Percentiles rank a stretch among this genome's conserved stretches.
These are phyloP conservation scores for Acanthornis magna DNA, from an alignment of 2,797 vertebrate genomes.

Conservation along the genomic window DNA sequence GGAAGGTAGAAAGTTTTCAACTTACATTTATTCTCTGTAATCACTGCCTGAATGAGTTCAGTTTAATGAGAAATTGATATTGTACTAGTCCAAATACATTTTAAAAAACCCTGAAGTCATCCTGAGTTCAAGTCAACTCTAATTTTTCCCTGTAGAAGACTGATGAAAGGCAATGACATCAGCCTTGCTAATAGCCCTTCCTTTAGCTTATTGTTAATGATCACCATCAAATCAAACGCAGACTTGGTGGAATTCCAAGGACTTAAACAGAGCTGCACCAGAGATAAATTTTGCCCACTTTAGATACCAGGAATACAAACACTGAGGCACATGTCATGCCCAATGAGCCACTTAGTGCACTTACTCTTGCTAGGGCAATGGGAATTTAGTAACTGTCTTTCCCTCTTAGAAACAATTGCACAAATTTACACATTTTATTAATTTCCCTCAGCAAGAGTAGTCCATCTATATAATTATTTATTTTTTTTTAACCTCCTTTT, in stretches of 20 bases:
- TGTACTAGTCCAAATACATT: conserved; percentile 5
- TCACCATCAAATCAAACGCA: not conserved
- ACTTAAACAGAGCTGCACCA: not conserved
- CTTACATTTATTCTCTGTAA: not conserved
- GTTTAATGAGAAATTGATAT: conserved; percentile 33
- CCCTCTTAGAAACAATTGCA: not conserved
- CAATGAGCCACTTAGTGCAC: not conserved
- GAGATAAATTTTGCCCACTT: not conserved
- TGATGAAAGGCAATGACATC: conserved; percentile 61
- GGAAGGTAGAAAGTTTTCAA: not conserved
- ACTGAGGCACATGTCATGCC: not conserved
- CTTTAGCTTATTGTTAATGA: conserved; percentile 25
- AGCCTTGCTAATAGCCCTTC: conserved; percentile 60
- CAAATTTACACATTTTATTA: not conserved
- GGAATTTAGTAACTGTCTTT: not conserved
- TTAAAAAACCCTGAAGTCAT: conserved; percentile 16
- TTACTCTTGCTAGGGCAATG: not conserved
- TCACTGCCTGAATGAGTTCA: not conserved
- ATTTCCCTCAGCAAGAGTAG: not conserved
- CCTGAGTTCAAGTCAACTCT: conserved; percentile 60
- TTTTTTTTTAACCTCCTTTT: not conserved
- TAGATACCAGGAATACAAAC: not conserved
- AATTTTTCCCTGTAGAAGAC: conserved; percentile 48
- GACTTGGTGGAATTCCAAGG: conserved; percentile 12
- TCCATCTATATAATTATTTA: not conserved